Conservation (phyloP, 2,888 invertebrate species). For the Andrena flavipes region DNA sequence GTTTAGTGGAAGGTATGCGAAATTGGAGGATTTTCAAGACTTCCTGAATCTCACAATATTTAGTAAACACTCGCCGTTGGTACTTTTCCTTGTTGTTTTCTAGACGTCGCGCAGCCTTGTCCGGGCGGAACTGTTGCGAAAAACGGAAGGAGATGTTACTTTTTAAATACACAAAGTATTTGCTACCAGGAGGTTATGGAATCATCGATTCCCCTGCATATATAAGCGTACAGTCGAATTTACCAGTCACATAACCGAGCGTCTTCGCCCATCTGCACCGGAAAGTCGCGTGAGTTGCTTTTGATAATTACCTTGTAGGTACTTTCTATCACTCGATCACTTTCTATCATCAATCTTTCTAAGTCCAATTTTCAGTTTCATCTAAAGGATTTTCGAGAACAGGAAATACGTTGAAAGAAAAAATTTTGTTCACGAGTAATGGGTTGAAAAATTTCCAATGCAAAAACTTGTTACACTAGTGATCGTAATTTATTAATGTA, state of each 20-base stretch:
- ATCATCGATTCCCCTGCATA: conserved; percentile 3
- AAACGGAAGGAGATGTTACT: conserved; percentile 22
- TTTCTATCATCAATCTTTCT: background rate
- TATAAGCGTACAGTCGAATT: conserved; percentile 55
- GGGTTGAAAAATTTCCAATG: no score
- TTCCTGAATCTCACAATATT: conserved; percentile 1
- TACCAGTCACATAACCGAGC: conserved; percentile 27
- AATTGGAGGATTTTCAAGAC: background rate
- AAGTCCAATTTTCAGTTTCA: no score
- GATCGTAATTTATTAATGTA: no score
- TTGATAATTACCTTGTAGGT: background rate
- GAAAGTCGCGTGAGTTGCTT: conserved; percentile 22
- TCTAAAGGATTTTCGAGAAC: no score
- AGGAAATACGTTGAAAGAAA: no score
- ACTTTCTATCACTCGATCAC: no score
- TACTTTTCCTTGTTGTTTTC: conserved; percentile 34
- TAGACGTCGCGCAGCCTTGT: conserved; percentile 10
- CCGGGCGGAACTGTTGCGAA: conserved; percentile 50
- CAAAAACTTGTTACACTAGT: no score
- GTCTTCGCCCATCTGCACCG: background rate
- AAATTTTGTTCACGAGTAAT: no score
- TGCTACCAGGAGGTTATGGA: conserved; percentile 5
- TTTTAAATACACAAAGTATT: conserved; percentile 27
- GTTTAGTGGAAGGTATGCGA: no score
- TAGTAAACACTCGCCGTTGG: conserved; percentile 1